Base-by-base conservation (phyloP, 2,113 vertebrate genomes). In the Pteropus alecto region DNA sequence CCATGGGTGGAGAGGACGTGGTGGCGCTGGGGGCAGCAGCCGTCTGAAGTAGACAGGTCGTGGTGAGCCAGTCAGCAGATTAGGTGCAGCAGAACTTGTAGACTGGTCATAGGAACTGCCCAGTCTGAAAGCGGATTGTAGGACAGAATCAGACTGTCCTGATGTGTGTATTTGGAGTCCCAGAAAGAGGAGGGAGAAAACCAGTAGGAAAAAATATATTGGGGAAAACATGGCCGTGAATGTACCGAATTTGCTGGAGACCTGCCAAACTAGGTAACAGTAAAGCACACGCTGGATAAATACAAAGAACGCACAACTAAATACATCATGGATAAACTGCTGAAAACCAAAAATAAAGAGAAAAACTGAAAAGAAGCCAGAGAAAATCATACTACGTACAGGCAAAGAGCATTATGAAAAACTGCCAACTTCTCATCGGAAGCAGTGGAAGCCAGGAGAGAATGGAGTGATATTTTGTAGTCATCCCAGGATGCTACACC, bases 381-480 rank as follows among this genome's bases (percentile, higher is more conserved):
- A 24, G 38, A 38, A 38, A 54, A 61, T 0, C 12, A 7, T 0
- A 0, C 9, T 12, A 5, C 11, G 0, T 1, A 2, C 4, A 18
- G 43, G 6, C 38, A 43, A 0, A 10, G 4, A 7, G 5, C 5
- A 1, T 16, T 2, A 10, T 1, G 0, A 7, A 28, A 18, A 16
- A 3, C 3, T 13, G 5, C 54, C 70, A 14, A 0, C 11, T n/a
- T 56, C 24, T 24, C n/a, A 0, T 6, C 7, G 46, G 61, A 22
- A 19, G 3, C 28, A 1, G 2, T 0, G 8, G 68, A 7, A 33
- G 18, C 46, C 16, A 9, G 13, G 24, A 9, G 18, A 2, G 16
- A 0, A 0, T 6, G 46, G 48, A 18, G 41, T 22, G 19, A 9
- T 12, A 7, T 4, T 65, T 35, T 26, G 9, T 12, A 46, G 46